phyloP scores from a whole-genome alignment of 2,113 vertebrate genomes.

The Oplegnathus fasciatus region DNA sequence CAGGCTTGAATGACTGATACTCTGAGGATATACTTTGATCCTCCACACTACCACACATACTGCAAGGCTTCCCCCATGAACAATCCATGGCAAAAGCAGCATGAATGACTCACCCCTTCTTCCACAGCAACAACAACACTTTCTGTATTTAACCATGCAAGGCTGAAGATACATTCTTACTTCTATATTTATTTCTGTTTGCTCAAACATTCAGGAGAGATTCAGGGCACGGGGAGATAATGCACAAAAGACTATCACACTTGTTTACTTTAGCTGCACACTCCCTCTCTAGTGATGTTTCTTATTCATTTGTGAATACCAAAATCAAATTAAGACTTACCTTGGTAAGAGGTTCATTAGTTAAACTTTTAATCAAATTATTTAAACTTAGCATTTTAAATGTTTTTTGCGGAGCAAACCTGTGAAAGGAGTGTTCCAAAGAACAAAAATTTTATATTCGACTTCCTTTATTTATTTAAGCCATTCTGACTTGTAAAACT shows the following conservation, averaged over 20 bases:
- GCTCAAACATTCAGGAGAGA: background rate
- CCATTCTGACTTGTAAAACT: background rate
- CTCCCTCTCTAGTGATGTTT: fast-evolving
- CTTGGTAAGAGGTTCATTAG: background rate
- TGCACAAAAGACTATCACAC: background rate
- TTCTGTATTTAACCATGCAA: slow-evolving; percentile 28
- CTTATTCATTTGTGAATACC: fast-evolving
- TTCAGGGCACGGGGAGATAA: background rate
- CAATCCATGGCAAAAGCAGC: slow-evolving; percentile 26
- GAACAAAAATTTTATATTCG: background rate
- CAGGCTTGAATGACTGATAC: slow-evolving; percentile 2
- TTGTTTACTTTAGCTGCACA: background rate
- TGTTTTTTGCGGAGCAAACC: background rate
- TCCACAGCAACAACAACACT: slow-evolving; percentile 40
- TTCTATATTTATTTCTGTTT: slow-evolving; percentile 2
- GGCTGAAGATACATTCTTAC: background rate
- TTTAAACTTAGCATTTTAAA: background rate
- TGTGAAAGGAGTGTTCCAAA: background rate
- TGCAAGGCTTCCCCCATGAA: slow-evolving; percentile 52
- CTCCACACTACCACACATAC: slow-evolving; percentile 9
- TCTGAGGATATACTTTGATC: slow-evolving; percentile 48
- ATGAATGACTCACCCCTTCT: slow-evolving; percentile 57
- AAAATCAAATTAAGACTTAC: background rate
- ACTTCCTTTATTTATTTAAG: background rate
- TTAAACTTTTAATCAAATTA: background rate